Evolutionary conservation across 2,797 vertebrate genomes (phyloP).

Genomic region (Microctenopoma steveboyesi): DNA sequence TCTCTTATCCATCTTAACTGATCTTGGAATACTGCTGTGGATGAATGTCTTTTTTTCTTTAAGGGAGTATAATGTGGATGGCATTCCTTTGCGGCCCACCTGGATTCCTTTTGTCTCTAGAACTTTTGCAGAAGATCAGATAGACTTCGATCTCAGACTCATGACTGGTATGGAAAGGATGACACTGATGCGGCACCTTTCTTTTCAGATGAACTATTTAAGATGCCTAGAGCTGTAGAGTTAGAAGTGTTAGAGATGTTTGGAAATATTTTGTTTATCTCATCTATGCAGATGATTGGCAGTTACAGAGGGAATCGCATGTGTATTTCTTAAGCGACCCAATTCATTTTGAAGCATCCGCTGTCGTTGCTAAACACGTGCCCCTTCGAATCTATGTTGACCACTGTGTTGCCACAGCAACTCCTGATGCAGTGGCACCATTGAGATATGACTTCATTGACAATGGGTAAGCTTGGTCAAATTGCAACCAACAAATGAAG

Average conservation of each 20-base stretch:
- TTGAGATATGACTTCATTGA: constrained; percentile 76
- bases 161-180: constrained; percentile 70
- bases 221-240: no score
- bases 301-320: constrained; percentile 56
- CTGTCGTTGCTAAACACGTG: constrained; percentile 58
- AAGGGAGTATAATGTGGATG: constrained; percentile 70
- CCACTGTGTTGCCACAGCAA: constrained; percentile 74
- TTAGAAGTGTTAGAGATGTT: not conserved
- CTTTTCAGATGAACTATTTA: not conserved
- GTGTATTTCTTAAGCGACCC: constrained; percentile 73
- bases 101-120: constrained; percentile 64
- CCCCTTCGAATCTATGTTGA: constrained; percentile 76
- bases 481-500: not conserved
- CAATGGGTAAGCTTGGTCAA: constrained; percentile 64
- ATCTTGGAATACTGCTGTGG: no score
- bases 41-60: not conserved
- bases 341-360: constrained; percentile 72
- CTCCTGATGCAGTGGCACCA: constrained; percentile 41
- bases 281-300: constrained; percentile 71
- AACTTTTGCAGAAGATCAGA: constrained; percentile 47
- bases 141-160: constrained; percentile 73
- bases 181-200: not conserved
- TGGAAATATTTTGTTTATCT: not conserved
- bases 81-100: constrained; percentile 55
- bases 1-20: not conserved